Evolutionary conservation across 2,888 invertebrate species (phyloP), one percentile per base, ranked within the genome.

Genomic region (Boloria euphrosyne): DNA sequence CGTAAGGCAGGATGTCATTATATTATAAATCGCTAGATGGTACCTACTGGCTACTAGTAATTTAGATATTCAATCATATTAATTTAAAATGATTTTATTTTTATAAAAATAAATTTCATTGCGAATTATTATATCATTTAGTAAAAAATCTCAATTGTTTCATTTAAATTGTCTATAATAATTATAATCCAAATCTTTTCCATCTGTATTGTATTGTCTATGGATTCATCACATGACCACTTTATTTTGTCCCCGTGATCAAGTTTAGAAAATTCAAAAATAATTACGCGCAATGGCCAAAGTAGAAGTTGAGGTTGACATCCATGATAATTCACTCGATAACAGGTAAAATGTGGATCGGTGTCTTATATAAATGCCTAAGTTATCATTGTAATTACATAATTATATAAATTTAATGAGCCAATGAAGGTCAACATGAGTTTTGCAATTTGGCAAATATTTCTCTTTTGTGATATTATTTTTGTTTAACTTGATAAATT

Each of bases 161-260:
- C 18, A 27, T 53, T 18, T n/a, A 44, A 46, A 0, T 47, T 16
- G n/a, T 38, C 2, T 55, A 51, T 44, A 18, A 43, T 50, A 38
- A 44, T 4, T 16, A 47, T 1, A 7, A n/a, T 27, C 38, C 13
- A 31, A n/a, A 57, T 43, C 44, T 60, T 18, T 64, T 17, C 43
- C 51, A 66, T 73, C 76, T 75, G 76, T 75, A 66, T 27, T 58
- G 71, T 68, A 65, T 83, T 82, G 83, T 86, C 84, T 88, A 78
- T 90, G 81, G 73, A 69, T 59, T 78, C 77, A 86, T 95, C 95
- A 95, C 95, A 95, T 95, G 95, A 95, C 94, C 94, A 89, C 90
- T 92, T 89, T 93, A 92, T 87, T 93, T 94, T 94, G 94, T 94
- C 93, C 95, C 94, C 94, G 94, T 95, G 95, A 95, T 93, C 94